A percentile compares a stretch with the other conserved stretches of the same genome.
Conservation (phyloP, 2,797 vertebrate species). For the Squalus acanthias region DNA sequence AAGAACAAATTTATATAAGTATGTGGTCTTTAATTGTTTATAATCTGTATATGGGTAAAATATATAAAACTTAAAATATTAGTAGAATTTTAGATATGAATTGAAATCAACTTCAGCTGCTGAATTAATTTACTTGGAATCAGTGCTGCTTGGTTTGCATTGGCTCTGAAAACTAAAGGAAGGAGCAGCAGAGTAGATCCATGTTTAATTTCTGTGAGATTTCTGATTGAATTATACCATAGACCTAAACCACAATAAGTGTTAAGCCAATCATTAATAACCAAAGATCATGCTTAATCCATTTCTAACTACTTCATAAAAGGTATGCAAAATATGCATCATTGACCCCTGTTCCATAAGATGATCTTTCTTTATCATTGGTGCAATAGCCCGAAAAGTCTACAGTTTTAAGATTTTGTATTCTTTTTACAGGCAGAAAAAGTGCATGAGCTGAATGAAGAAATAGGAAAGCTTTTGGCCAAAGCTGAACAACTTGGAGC, state of each 20-base stretch:
- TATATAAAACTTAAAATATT: neutral
- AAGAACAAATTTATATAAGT: neutral
- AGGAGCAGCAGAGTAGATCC: neutral
- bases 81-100: neutral
- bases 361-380: neutral
- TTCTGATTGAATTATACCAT: neutral
- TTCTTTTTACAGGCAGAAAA: constrained; percentile 78
- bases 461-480: constrained; percentile 93
- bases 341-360: neutral
- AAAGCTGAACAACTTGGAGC: constrained; percentile 95
- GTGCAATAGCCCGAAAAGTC: neutral
- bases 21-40: neutral
- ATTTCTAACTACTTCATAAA: neutral
- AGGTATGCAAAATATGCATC: neutral
- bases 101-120: neutral
- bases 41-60: neutral
- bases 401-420: neutral
- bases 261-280: neutral
- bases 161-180: neutral
- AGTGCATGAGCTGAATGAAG: constrained; percentile 95
- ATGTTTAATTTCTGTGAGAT: neutral
- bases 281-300: neutral
- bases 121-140: neutral
- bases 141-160: no score
- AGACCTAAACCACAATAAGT: neutral